Base-by-base conservation (phyloP, 53 echinoderm and acorn worm genomes). In the Hippasteria phrygiana region DNA sequence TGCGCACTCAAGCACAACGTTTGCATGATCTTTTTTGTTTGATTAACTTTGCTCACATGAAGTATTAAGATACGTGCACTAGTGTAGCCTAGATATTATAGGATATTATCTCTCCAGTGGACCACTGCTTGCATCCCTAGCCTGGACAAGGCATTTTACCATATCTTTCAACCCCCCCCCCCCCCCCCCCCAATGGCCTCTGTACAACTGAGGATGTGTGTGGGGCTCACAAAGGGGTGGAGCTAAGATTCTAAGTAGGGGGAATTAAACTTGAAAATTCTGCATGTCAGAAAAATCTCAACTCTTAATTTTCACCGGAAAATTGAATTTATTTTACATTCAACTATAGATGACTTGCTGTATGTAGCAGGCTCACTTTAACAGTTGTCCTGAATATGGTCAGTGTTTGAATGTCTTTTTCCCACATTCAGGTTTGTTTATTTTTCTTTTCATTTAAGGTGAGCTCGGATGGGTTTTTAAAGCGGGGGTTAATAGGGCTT, bases 141-240 rank as follows among this genome's bases (percentile, higher is more conserved):
- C n/a, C n/a, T n/a, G n/a, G n/a, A n/a, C n/a, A n/a, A n/a, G n/a
- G n/a, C n/a, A n/a, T n/a, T n/a, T n/a, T n/a, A n/a, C n/a, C n/a
- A n/a, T n/a, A n/a, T n/a, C n/a, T n/a, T n/a, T n/a, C n/a, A n/a
- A n/a, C n/a, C n/a, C n/a, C n/a, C n/a, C n/a, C n/a, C n/a, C n/a
- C n/a, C n/a, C n/a, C n/a, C n/a, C n/a, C n/a, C n/a, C n/a, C n/a
- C n/a, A n/a, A n/a, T n/a, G n/a, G n/a, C n/a, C 85, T 71, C 10
- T 71, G 85, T 5, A 51, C 85, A 2, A 11, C 53, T 55, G 78
- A 78, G n/a, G 78, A 59, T 78, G 38, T 34, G 78, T 78, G 22
- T 2, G 20, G 24, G 12, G 9, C 8, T 8, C 6, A 59, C 24
- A 59, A 18, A 18, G 4, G 24, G 36, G 33, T 5, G 5, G 31